Conservation (phyloP, 2,797 vertebrate genomes). For the Sparidentex hasta region DNA sequence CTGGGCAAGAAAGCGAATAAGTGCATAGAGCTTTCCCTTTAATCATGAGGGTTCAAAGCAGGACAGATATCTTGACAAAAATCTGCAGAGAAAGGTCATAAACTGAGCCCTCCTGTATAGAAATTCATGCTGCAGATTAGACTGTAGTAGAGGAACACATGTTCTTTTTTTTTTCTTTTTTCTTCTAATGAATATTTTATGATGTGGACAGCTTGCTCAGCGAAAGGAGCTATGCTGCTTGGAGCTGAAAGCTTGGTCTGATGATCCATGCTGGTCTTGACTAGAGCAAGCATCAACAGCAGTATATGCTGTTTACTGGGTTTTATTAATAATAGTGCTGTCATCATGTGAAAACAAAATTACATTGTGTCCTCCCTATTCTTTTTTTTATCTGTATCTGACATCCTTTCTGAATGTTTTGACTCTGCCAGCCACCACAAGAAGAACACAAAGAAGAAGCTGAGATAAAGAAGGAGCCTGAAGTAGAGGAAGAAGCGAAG, state of each 20-base stretch:
- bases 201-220: constrained; percentile 50
- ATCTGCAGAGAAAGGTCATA: not conserved
- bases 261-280: constrained; percentile 8
- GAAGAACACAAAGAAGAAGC: constrained; percentile 83
- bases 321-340: not conserved
- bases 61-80: not conserved
- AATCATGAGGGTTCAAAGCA: not conserved
- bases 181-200: constrained; percentile 59
- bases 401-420: constrained; percentile 33
- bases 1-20: not conserved
- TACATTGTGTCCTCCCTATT: not conserved
- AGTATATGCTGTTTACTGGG: not conserved
- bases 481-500: constrained; percentile 53
- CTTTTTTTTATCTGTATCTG: constrained; percentile 19
- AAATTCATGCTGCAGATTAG: constrained; percentile 29
- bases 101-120: not conserved
- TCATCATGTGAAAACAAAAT: not conserved
- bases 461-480: constrained; percentile 53
- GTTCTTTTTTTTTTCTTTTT: constrained; percentile 30
- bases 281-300: not conserved
- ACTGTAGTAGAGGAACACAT: constrained; percentile 16
- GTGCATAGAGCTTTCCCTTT: not conserved
- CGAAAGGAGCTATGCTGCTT: constrained; percentile 29
- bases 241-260: constrained; percentile 35
- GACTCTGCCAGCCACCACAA: constrained; percentile 84